Percentiles rank a stretch among this genome's conserved stretches.
Conservation (phyloP, 2,888 invertebrate genomes). For the Lasioglossum malachurum region DNA sequence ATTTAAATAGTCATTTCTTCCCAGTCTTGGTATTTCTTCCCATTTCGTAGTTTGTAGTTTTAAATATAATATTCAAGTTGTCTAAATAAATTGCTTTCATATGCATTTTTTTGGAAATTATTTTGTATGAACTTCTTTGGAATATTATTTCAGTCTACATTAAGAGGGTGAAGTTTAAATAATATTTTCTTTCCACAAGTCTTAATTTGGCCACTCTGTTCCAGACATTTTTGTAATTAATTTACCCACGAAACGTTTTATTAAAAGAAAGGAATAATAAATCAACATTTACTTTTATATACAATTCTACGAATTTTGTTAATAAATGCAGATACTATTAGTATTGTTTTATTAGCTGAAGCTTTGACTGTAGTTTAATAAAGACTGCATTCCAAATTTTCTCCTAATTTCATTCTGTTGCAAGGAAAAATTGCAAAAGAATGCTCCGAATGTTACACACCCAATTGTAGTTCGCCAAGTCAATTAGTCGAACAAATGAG, state of each 20-base stretch:
- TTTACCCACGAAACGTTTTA: background rate
- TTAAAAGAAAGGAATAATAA: no score
- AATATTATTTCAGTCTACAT: no score
- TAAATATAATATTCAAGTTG: background rate
- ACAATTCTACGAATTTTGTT: no score
- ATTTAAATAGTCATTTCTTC: background rate
- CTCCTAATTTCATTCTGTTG: background rate
- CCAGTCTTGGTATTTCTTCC: no score
- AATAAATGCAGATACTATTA: no score
- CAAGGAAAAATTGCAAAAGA: background rate
- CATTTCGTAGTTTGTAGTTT: background rate
- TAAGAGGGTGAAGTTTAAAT: no score
- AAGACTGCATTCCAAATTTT: background rate
- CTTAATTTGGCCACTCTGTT: no score
- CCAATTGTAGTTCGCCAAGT: background rate
- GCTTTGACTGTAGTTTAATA: background rate
- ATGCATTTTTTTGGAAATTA: no score
- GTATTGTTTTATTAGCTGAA: no score
- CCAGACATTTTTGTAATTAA: background rate
- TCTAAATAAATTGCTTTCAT: no score
- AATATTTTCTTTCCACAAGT: background rate
- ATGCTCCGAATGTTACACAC: background rate
- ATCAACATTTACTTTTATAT: no score
- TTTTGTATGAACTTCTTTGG: no score
- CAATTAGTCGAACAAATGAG: background rate